These are phyloP conservation scores for Danio kyathit DNA, from an alignment of 2,797 vertebrate genomes.

Conservation along the genomic window DNA sequence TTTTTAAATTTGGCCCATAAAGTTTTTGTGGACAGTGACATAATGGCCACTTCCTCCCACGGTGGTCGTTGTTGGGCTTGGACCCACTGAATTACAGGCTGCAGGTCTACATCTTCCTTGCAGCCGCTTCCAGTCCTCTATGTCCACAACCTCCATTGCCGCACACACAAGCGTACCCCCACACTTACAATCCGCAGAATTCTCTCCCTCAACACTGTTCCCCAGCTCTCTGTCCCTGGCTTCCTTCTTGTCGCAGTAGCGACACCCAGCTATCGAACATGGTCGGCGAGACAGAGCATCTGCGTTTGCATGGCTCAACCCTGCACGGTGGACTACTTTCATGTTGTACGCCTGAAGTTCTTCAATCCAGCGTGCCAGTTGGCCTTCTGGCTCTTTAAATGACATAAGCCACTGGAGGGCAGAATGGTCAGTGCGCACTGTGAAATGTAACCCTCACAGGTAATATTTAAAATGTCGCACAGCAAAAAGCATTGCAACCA, in stretches of 20 bases:
- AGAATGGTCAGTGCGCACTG: no score
- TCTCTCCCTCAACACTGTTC: no score
- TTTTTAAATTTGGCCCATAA: neutral
- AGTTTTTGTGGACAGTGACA: neutral
- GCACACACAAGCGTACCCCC: neutral
- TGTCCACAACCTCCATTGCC: neutral
- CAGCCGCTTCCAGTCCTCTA: neutral
- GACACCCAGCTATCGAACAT: neutral
- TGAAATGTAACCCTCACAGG: no score
- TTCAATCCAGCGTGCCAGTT: slow-evolving; percentile 11
- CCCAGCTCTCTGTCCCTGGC: neutral
- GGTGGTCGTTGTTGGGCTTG: neutral
- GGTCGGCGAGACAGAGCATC: slow-evolving; percentile 27
- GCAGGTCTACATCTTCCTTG: slow-evolving; percentile 43
- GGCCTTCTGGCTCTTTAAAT: slow-evolving; percentile 41
- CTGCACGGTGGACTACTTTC: slow-evolving; percentile 10
- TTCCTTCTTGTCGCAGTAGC: slow-evolving; percentile 18
- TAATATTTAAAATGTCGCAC: slow-evolving; percentile 41
- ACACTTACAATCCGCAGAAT: neutral
- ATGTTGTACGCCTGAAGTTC: slow-evolving; percentile 29
- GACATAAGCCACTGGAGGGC: slow-evolving; percentile 53
- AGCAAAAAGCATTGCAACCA: slow-evolving; percentile 16
- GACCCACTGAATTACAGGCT: slow-evolving; percentile 46
- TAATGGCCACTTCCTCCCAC: slow-evolving; percentile 10
- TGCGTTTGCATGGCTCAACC: no score